A percentile compares a stretch with the other conserved stretches of the same genome.
phyloP scores from a whole-genome alignment of 2,113 vertebrate genomes.

The Australoheros scitulus region DNA sequence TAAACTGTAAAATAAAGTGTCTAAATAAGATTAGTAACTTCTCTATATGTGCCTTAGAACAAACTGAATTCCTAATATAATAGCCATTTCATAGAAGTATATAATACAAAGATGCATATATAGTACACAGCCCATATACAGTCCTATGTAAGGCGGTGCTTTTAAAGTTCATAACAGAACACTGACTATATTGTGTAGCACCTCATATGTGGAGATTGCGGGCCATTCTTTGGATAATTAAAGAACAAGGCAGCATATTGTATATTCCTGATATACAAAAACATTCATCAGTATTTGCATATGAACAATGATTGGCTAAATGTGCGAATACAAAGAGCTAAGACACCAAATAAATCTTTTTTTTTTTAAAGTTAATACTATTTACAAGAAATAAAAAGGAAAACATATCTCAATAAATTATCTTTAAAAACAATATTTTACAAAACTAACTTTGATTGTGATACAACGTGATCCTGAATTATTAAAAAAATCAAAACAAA shows the following conservation, averaged over 20 bases:
- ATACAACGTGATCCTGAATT: slow-evolving; percentile 71
- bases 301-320: slow-evolving; percentile 72
- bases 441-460: slow-evolving; percentile 74
- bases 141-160: slow-evolving; percentile 43
- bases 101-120: slow-evolving; percentile 56
- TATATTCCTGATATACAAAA: slow-evolving; percentile 80
- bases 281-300: slow-evolving; percentile 76
- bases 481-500: slow-evolving; percentile 38
- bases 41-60: slow-evolving; percentile 71
- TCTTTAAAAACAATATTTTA: slow-evolving; percentile 78
- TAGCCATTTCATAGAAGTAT: slow-evolving; percentile 64
- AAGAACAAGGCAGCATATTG: slow-evolving; percentile 61
- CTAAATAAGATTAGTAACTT: slow-evolving; percentile 62
- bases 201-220: slow-evolving; percentile 44
- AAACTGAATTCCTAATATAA: slow-evolving; percentile 65
- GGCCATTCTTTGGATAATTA: slow-evolving; percentile 71
- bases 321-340: slow-evolving; percentile 73
- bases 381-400: slow-evolving; percentile 72
- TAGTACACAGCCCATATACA: slow-evolving; percentile 55
- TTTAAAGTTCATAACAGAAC: slow-evolving; percentile 41
- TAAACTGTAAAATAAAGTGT: slow-evolving; percentile 73
- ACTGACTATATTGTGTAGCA: slow-evolving; percentile 42
- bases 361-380: slow-evolving; percentile 66
- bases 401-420: slow-evolving; percentile 80
- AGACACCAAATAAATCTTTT: slow-evolving; percentile 70